These are phyloP conservation scores for Lithophane semibrunnea DNA, from an alignment of 2,888 invertebrate genomes.

Conservation along the genomic window DNA sequence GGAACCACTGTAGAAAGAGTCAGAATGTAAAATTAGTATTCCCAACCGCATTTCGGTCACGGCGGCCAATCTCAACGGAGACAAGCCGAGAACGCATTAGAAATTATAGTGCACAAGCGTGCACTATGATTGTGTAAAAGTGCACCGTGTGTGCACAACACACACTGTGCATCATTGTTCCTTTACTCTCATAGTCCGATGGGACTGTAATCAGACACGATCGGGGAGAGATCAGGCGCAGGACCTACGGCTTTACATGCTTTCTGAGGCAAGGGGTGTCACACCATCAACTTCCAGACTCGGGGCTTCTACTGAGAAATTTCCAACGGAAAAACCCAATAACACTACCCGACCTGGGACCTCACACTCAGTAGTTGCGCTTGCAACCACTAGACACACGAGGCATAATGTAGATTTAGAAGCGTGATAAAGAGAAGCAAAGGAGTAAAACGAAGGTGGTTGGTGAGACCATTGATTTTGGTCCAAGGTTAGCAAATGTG, in stretches of 20 bases:
- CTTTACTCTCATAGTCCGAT: neutral
- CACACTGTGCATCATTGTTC: neutral
- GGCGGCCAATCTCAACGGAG: no score
- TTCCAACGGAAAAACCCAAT: neutral
- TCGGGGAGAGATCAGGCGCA: neutral
- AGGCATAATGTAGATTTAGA: neutral
- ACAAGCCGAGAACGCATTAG: neutral
- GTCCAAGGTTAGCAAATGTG: neutral
- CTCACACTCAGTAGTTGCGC: neutral
- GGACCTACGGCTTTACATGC: neutral
- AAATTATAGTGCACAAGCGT: neutral
- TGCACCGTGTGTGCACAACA: neutral
- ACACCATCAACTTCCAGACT: neutral
- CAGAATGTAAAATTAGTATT: neutral
- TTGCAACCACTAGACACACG: no score
- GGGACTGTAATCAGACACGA: neutral
- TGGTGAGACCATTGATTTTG: no score
- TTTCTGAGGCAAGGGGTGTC: neutral
- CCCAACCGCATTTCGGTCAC: neutral
- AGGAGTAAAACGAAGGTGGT: neutral
- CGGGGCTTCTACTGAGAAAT: neutral
- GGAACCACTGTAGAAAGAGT: slow-evolving; percentile 84
- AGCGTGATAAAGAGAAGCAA: neutral
- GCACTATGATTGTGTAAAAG: no score
- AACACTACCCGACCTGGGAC: neutral